Percentiles rank a stretch among this genome's conserved stretches.
phyloP scores from a whole-genome alignment of 2,888 invertebrate genomes.

The Timema podura region DNA sequence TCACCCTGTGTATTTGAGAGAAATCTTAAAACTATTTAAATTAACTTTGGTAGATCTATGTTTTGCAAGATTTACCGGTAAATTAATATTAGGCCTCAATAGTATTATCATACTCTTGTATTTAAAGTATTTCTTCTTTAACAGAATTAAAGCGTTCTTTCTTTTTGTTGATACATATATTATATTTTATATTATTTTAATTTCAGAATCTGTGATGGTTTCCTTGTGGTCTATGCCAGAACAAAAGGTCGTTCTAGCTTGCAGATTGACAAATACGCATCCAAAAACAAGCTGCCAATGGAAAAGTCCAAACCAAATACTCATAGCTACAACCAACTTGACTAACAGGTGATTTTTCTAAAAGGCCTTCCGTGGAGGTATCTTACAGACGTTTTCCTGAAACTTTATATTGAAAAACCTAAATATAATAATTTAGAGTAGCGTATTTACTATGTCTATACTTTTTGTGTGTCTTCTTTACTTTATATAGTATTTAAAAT shows the following conservation, averaged over 20 bases:
- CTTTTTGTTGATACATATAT: too few relatives aligned
- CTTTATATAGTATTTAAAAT: too few relatives aligned
- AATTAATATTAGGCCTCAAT: too few relatives aligned
- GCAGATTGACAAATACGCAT: slow-evolving; percentile 38
- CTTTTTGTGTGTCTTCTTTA: not conserved
- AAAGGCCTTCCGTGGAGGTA: too few relatives aligned
- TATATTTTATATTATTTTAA: slow-evolving; percentile 23
- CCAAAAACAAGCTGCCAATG: slow-evolving; percentile 40
- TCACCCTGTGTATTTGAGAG: too few relatives aligned
- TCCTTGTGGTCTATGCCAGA: slow-evolving; percentile 42
- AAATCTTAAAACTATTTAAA: too few relatives aligned
- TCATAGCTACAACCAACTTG: slow-evolving; percentile 35
- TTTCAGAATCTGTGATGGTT: slow-evolving; percentile 42
- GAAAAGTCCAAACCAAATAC: slow-evolving; percentile 39
- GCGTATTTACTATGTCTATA: not conserved
- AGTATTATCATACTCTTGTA: too few relatives aligned
- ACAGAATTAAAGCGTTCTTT: too few relatives aligned
- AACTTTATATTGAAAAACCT: not conserved
- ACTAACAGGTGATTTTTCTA: slow-evolving; percentile 24
- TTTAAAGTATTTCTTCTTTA: too few relatives aligned
- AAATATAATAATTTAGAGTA: not conserved
- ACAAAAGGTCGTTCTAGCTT: slow-evolving; percentile 42
- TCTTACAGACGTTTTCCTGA: too few relatives aligned
- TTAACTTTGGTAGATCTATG: too few relatives aligned
- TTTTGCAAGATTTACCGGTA: too few relatives aligned